A percentile compares a stretch with the other conserved stretches of the same genome.
Evolutionary conservation across 2,797 vertebrate species (phyloP).

Genomic region (Anguilla obscura): DNA sequence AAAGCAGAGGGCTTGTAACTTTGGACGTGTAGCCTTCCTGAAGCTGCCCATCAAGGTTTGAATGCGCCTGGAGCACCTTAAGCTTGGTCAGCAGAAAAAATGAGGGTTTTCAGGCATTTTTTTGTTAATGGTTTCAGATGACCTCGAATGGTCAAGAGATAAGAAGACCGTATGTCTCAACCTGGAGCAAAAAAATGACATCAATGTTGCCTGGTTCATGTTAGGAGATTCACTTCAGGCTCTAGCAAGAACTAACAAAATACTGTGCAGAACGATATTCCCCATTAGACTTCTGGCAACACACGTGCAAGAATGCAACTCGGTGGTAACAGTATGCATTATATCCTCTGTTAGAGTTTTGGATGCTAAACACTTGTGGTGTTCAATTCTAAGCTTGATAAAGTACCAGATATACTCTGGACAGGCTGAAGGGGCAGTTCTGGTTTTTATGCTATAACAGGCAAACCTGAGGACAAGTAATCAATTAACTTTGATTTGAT

Average conservation of each 20-base stretch:
- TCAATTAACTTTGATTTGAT: background rate
- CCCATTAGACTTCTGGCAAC: background rate
- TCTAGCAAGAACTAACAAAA: constrained; percentile 18
- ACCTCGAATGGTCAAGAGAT: constrained; percentile 29
- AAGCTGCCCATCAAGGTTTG: background rate
- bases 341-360: background rate
- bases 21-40: background rate
- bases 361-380: background rate
- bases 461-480: background rate
- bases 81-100: constrained; percentile 5
- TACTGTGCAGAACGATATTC: constrained; percentile 4
- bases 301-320: background rate
- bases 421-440: background rate
- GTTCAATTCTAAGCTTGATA: background rate
- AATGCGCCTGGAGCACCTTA: constrained; percentile 3
- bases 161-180: constrained; percentile 53
- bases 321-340: background rate
- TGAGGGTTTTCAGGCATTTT: background rate
- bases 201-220: constrained; percentile 51
- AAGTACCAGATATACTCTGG: background rate
- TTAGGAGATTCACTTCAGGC: constrained; percentile 41
- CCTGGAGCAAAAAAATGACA: constrained; percentile 57
- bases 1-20: background rate
- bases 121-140: constrained; percentile 22
- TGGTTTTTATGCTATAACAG: background rate